Evolutionary conservation across 2,113 vertebrate species (phyloP).

Genomic region (Peucedramus taeniatus): DNA sequence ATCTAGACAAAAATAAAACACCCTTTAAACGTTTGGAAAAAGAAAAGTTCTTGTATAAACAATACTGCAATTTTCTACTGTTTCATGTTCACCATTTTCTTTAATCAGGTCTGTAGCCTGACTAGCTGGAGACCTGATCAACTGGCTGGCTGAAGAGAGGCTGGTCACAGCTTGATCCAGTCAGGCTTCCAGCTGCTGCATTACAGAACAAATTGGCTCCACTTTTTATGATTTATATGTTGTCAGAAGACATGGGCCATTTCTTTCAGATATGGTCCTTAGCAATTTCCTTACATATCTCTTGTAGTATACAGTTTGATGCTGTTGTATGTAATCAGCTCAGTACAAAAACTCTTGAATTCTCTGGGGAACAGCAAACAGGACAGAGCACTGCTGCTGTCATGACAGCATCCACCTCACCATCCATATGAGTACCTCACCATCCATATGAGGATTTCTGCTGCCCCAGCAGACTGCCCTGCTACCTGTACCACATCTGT

Average conservation of each 20-base stretch:
- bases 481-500: neutral
- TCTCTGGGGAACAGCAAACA: neutral
- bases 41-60: neutral
- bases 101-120: neutral
- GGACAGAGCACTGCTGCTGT: neutral
- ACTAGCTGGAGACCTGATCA: neutral
- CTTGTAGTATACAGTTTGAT: neutral
- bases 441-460: neutral
- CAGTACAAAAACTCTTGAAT: neutral
- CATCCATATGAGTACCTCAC: neutral
- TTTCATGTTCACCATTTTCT: neutral
- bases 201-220: neutral
- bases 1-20: neutral
- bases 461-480: neutral
- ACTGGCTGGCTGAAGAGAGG: neutral
- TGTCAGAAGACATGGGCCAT: neutral
- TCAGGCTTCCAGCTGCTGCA: neutral
- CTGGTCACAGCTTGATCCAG: neutral
- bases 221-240: neutral
- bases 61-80: neutral
- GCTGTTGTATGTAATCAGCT: neutral
- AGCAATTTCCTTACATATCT: neutral
- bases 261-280: neutral
- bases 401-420: neutral
- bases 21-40: neutral